Evolutionary conservation across 1,140 invertebrate species (phyloP), one percentile per base, ranked within the genome.

Genomic region (Macrostomum lignano): DNA sequence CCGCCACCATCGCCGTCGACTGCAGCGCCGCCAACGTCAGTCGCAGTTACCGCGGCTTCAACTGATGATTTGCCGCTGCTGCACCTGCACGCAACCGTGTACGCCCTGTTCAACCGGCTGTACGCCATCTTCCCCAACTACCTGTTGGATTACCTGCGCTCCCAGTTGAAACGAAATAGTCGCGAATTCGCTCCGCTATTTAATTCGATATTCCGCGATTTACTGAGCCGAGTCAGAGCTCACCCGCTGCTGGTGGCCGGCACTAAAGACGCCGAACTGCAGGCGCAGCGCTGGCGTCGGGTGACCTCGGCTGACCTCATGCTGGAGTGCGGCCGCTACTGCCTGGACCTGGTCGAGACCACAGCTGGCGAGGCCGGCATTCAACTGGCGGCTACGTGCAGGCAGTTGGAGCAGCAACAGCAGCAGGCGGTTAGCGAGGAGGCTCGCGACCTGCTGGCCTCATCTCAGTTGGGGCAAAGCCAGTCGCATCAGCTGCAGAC

Each of bases 111-210:
- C 55, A 72, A 78, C 51, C 68, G 75, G 30, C 61, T 86, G 1
- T 88, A 86, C 52, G 76, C 75, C 19, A 79, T 86, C 71, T 86
- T 74, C 60, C 81, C 79, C 1, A 77, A 73, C 51, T 76, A 74
- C 51, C 78, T 86, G 52, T 49, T 84, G 10, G 65, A 67, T 23
- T 81, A 71, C 51, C 54, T 86, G 23, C 64, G 70, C 35, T 60
- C 63, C 37, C n/a, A n/a, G n/a, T n/a, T n/a, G n/a, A n/a, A n/a
- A n/a, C n/a, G n/a, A n/a, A n/a, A n/a, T n/a, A n/a, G n/a, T n/a
- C n/a, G n/a, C n/a, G n/a, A n/a, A n/a, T n/a, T n/a, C n/a, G n/a
- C n/a, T n/a, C n/a, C n/a, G n/a, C n/a, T n/a, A n/a, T n/a, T n/a
- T n/a, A n/a, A n/a, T n/a, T 42, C 44, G 36, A 42, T 43, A 62